Evolutionary conservation across 2,888 invertebrate species (phyloP).

Genomic region (Salpingus planirostris): DNA sequence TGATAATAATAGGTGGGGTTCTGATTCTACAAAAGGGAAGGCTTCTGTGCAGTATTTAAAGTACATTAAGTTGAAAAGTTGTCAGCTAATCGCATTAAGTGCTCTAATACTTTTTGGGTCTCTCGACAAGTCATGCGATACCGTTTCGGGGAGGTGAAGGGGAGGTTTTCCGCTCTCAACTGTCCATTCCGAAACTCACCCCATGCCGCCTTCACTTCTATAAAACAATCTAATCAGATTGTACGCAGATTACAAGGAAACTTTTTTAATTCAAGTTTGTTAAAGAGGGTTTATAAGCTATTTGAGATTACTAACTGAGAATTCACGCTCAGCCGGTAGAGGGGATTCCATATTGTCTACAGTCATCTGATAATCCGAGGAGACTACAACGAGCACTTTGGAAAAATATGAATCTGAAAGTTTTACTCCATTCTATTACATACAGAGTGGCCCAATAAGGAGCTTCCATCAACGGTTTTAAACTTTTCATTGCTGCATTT

Average conservation of each 20-base stretch:
- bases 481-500: too few species aligned
- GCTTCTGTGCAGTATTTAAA: too few species aligned
- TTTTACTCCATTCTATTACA: too few species aligned
- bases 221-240: slow-evolving; percentile 36
- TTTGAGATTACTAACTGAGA: slow-evolving; percentile 25
- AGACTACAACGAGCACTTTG: too few species aligned
- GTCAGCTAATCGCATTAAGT: slow-evolving; percentile 33
- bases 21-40: too few species aligned
- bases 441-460: too few species aligned
- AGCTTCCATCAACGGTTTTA: too few species aligned
- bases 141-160: slow-evolving; percentile 8
- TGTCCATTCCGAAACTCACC: slow-evolving; percentile 6
- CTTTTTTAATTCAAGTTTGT: slow-evolving; percentile 38
- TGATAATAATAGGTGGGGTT: too few species aligned
- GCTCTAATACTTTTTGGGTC: slow-evolving; percentile 26
- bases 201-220: slow-evolving; percentile 26
- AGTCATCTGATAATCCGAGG: too few species aligned
- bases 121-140: slow-evolving; percentile 24
- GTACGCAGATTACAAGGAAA: slow-evolving; percentile 35
- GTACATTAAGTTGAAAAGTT: too few species aligned
- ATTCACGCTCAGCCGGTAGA: slow-evolving; percentile 20
- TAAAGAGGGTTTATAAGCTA: slow-evolving; percentile 33
- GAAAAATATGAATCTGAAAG: too few species aligned
- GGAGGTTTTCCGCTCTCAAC: not conserved
- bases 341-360: too few species aligned